phyloP scores from a whole-genome alignment of 2,797 vertebrate genomes.

The Amblyraja radiata region DNA sequence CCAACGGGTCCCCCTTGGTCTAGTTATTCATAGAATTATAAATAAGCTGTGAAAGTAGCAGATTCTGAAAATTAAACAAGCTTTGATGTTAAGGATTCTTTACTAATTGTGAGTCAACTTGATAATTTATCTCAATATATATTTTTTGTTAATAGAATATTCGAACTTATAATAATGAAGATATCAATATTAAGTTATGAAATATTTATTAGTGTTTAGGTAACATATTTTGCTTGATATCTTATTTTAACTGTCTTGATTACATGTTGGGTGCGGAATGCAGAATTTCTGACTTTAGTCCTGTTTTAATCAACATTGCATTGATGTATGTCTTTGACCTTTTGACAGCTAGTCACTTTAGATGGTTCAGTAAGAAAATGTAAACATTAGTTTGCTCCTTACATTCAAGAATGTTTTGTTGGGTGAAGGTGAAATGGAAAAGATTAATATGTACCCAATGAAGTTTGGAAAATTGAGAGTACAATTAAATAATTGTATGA shows the following conservation, averaged over 20 bases:
- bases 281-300: constrained; percentile 5
- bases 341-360: constrained; percentile 36
- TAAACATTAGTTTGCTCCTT: constrained; percentile 38
- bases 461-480: constrained; percentile 38
- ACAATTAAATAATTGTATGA: constrained; percentile 43
- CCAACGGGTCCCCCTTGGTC: no score
- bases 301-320: constrained; percentile 38
- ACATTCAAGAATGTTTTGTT: constrained; percentile 35
- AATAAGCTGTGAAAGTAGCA: neutral
- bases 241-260: constrained; percentile 32
- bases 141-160: constrained; percentile 8
- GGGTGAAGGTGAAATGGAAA: constrained; percentile 35
- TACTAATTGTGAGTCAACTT: neutral
- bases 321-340: constrained; percentile 39
- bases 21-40: neutral
- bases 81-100: neutral
- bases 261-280: constrained; percentile 34
- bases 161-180: neutral
- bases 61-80: constrained; percentile 9
- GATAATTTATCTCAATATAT: neutral
- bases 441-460: constrained; percentile 38
- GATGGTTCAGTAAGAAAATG: constrained; percentile 38
- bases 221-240: constrained; percentile 6
- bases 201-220: neutral
- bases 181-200: neutral